Conservation (phyloP, 1,140 invertebrate genomes). For the Listronotus oregonensis region DNA sequence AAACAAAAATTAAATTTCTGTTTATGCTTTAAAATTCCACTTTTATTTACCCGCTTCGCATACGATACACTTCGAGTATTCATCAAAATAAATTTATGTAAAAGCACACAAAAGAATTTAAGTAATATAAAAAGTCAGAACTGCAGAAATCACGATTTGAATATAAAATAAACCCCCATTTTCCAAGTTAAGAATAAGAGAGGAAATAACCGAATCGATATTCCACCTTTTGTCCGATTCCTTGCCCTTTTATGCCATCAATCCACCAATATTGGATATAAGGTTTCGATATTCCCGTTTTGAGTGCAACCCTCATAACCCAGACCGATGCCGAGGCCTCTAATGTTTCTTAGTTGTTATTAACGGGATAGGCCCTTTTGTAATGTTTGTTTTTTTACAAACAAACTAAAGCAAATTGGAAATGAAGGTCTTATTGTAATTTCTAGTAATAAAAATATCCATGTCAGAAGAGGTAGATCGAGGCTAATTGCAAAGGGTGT, state of each 20-base stretch:
- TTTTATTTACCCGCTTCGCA: no score
- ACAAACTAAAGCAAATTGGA: no score
- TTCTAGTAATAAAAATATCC: no score
- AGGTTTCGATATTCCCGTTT: conserved; percentile 10
- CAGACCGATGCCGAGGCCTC: neutral
- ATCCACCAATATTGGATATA: conserved; percentile 12
- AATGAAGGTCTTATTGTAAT: no score
- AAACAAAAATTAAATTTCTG: no score
- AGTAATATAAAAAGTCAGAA: neutral
- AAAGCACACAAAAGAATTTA: neutral
- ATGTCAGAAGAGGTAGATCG: no score
- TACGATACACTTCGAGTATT: no score
- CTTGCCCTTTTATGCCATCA: conserved; percentile 11
- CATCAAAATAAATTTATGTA: no score
- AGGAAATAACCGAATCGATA: conserved; percentile 10
- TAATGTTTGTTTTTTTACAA: no score
- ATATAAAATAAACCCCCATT: neutral
- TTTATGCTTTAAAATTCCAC: no score
- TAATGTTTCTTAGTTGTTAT: conserved; percentile 20
- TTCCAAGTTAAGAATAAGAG: neutral
- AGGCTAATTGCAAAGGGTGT: no score
- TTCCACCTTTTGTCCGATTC: conserved; percentile 15
- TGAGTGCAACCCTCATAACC: conserved; percentile 12
- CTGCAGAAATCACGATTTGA: neutral
- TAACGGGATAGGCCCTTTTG: conserved; percentile 8